Conservation (phyloP, 2,888 invertebrate genomes). For the Cryptus armator region DNA sequence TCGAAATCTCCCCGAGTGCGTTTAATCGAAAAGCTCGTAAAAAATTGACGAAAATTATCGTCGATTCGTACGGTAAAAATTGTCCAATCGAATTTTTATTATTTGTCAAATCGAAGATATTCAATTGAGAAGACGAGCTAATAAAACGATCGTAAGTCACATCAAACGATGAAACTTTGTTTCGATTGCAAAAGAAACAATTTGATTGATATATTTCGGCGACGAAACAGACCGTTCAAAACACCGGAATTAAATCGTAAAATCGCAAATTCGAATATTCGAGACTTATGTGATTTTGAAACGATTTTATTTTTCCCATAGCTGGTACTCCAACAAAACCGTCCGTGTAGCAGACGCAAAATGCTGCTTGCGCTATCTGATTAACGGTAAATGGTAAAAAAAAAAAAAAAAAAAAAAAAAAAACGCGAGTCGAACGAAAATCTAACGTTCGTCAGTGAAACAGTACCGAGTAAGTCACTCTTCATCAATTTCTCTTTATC, state of each 20-base stretch:
- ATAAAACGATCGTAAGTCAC: background rate
- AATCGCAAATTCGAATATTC: background rate
- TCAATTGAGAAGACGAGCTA: background rate
- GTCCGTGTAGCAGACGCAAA: constrained; percentile 17
- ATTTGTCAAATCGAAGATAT: background rate
- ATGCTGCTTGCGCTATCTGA: constrained; percentile 12
- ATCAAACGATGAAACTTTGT: background rate
- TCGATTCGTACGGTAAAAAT: background rate
- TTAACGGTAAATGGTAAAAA: constrained; percentile 24
- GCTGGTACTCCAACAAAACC: constrained; percentile 30
- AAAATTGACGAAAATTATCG: background rate
- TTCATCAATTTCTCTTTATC: constrained; percentile 58
- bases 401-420: background rate
- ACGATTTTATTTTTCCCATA: background rate
- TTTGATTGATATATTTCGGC: background rate
- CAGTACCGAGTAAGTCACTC: constrained; percentile 57
- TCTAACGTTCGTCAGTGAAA: constrained; percentile 49
- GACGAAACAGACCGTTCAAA: too few relatives aligned
- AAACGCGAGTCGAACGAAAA: background rate
- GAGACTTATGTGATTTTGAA: background rate
- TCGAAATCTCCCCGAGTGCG: too few relatives aligned
- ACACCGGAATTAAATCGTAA: too few relatives aligned
- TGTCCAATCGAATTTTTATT: background rate
- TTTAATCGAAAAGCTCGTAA: background rate
- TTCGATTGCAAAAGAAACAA: background rate